These are phyloP conservation scores for Heliconius hewitsoni DNA, from an alignment of 1,140 invertebrate species.

Conservation along the genomic window DNA sequence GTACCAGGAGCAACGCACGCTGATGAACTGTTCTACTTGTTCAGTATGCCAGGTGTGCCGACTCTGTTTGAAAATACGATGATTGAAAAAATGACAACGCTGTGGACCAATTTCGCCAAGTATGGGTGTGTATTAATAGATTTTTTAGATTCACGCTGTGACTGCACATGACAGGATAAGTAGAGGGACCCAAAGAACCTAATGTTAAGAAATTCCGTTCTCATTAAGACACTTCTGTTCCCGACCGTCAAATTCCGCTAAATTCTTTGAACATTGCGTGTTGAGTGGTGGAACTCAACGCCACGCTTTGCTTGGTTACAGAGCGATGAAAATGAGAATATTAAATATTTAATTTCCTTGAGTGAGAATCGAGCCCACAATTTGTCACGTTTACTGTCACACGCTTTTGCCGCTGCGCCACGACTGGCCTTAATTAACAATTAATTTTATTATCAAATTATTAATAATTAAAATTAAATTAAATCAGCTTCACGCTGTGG, in stretches of 20 bases:
- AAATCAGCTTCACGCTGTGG: too few relatives aligned
- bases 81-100: constrained; percentile 60
- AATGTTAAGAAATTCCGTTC: too few relatives aligned
- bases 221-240: too few relatives aligned
- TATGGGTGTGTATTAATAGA: constrained; percentile 53
- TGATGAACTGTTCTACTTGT: constrained; percentile 73
- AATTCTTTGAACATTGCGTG: too few relatives aligned
- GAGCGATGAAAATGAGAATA: too few relatives aligned
- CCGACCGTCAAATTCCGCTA: too few relatives aligned
- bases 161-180: too few relatives aligned
- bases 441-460: neutral
- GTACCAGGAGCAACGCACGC: constrained; percentile 63
- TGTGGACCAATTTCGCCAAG: constrained; percentile 76
- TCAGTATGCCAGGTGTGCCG: constrained; percentile 47
- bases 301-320: too few relatives aligned
- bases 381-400: neutral
- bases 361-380: too few relatives aligned
- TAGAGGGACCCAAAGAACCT: too few relatives aligned
- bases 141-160: neutral
- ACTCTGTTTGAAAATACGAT: constrained; percentile 55
- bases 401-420: neutral
- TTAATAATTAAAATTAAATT: neutral
- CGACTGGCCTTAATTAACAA: neutral
- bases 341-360: too few relatives aligned
- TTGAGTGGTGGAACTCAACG: too few relatives aligned